phyloP scores from a whole-genome alignment of 37 sponge, comb jelly and placozoan genomes.

The Haliclona indistincta region DNA sequence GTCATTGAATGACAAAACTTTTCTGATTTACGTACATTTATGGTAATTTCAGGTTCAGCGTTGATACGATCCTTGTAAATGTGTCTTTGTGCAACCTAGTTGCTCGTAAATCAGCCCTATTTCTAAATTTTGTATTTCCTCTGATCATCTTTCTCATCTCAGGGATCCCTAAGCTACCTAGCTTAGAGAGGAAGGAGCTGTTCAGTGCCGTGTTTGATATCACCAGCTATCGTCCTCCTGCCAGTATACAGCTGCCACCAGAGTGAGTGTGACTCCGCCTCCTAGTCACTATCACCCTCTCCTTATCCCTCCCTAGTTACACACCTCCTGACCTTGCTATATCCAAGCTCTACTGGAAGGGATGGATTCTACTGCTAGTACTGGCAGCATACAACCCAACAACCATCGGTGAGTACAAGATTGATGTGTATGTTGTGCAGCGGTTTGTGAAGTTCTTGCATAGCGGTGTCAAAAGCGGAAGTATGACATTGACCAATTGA shows the following conservation, averaged over 20 bases:
- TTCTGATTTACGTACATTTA: not conserved
- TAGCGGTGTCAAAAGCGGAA: too few species aligned
- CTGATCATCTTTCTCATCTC: not conserved
- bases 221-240: conserved; percentile 66
- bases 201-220: conserved; percentile 78
- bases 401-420: conserved; percentile 71
- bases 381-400: conserved; percentile 89
- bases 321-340: conserved; percentile 84
- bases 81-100: too few species aligned
- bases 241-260: conserved; percentile 72
- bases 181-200: conserved; percentile 67
- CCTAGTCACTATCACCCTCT: too few species aligned
- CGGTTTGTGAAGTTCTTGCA: too few species aligned
- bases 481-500: too few species aligned
- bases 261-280: too few species aligned
- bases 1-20: not conserved
- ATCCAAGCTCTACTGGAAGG: conserved; percentile 95
- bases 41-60: not conserved
- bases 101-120: too few species aligned
- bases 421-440: too few species aligned
- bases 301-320: too few species aligned
- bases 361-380: conserved; percentile 86
- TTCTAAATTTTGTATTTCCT: conserved; percentile 2
- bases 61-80: too few species aligned
- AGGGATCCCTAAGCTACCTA: conserved; percentile 61